Percentiles rank a stretch among this genome's conserved stretches.
phyloP scores from a whole-genome alignment of 2,888 invertebrate genomes.

The Dicycla oo region DNA sequence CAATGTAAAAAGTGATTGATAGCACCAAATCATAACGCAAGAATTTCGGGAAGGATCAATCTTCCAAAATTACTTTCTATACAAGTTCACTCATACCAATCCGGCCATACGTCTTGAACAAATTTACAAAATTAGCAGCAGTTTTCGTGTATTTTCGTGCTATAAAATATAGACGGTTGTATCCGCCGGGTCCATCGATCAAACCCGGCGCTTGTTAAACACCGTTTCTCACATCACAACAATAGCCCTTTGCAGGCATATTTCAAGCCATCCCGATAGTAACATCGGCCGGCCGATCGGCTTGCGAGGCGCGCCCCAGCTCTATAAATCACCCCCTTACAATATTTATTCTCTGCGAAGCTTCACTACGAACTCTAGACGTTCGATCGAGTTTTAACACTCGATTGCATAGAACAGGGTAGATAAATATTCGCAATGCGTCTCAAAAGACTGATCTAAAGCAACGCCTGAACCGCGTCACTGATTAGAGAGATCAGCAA shows the following conservation, averaged over 20 bases:
- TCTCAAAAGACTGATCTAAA: conserved; percentile 33
- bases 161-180: conserved; percentile 81
- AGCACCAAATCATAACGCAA: conserved; percentile 9
- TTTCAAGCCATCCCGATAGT: conserved; percentile 88
- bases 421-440: conserved; percentile 53
- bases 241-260: conserved; percentile 88
- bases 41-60: conserved; percentile 26
- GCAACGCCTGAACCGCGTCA: conserved; percentile 13
- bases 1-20: conserved; percentile 21
- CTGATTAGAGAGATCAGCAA: conserved; percentile 52
- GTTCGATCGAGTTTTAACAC: conserved; percentile 70
- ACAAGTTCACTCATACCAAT: conserved; percentile 42
- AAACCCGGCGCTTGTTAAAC: conserved; percentile 87
- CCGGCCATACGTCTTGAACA: conserved; percentile 52
- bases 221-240: conserved; percentile 90
- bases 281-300: conserved; percentile 86
- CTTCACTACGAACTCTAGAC: conserved; percentile 79
- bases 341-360: conserved; percentile 88
- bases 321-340: conserved; percentile 89
- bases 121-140: conserved; percentile 70
- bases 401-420: conserved; percentile 54
- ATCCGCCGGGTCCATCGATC: conserved; percentile 83
- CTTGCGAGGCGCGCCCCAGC: conserved; percentile 80
- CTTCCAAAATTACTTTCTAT: conserved; percentile 38
- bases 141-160: conserved; percentile 82